Evolutionary conservation across 2,797 vertebrate genomes (phyloP).

Genomic region (Acanthiza pusilla): DNA sequence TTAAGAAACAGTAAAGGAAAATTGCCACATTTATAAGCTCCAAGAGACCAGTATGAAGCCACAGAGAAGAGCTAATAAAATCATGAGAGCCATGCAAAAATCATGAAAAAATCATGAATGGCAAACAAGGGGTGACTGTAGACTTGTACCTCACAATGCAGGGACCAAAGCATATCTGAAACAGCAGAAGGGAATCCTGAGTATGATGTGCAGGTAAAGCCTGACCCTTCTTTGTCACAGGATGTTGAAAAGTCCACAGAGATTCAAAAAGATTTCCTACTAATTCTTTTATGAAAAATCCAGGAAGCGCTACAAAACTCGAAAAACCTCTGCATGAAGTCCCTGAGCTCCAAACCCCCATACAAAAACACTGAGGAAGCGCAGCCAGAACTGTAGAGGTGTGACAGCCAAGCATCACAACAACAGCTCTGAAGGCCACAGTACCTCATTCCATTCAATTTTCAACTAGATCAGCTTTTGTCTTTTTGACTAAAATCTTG

Average conservation of each 20-base stretch:
- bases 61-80: background rate
- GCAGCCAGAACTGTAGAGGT: background rate
- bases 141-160: background rate
- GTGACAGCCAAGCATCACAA: background rate
- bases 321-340: background rate
- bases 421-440: background rate
- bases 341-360: background rate
- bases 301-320: background rate
- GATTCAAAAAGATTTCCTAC: background rate
- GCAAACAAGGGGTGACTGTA: background rate
- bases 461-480: background rate
- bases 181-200: background rate
- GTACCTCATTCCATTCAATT: fast-evolving
- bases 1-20: background rate
- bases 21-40: background rate
- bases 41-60: background rate
- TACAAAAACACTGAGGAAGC: background rate
- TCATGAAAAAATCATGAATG: background rate
- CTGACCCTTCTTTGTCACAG: background rate
- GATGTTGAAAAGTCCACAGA: background rate
- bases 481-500: background rate
- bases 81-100: background rate
- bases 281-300: background rate
- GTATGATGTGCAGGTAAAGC: background rate
- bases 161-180: background rate